Conservation (phyloP, 2,888 invertebrate species). For the Eledona agricola region DNA sequence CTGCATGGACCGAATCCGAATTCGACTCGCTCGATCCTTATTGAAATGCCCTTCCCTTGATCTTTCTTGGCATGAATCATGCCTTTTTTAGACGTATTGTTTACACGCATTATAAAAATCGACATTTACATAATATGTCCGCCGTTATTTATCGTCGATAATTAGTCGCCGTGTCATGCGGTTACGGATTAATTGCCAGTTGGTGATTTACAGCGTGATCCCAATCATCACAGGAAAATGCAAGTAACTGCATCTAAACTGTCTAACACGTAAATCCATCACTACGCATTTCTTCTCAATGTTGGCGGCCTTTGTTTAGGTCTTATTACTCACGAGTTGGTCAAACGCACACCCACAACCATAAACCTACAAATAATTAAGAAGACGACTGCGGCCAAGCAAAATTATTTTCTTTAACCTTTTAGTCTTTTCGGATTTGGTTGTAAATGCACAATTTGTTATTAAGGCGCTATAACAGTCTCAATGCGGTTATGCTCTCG, state of each 20-base stretch:
- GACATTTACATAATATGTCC: conserved; percentile 8
- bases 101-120: conserved; percentile 17
- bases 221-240: conserved; percentile 8
- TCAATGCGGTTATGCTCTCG: too few species aligned
- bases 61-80: conserved; percentile 24
- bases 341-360: too few species aligned
- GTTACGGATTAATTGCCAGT: conserved; percentile 14
- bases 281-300: conserved; percentile 2
- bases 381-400: too few species aligned
- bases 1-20: conserved; percentile 8
- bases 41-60: conserved; percentile 35
- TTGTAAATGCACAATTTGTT: too few species aligned
- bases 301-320: conserved; percentile 27
- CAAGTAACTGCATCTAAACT: too few species aligned
- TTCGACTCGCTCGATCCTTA: conserved; percentile 15
- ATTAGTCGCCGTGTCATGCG: conserved; percentile 8
- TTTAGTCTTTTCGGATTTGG: too few species aligned
- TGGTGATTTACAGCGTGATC: conserved; percentile 9
- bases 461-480: too few species aligned
- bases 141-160: conserved; percentile 6
- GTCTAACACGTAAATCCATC: too few species aligned
- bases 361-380: too few species aligned
- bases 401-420: too few species aligned
- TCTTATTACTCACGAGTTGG: too few species aligned
- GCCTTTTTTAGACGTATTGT: conserved; percentile 18